Conservation (phyloP, 2,888 invertebrate species). For the Drosophila kuntzei region DNA sequence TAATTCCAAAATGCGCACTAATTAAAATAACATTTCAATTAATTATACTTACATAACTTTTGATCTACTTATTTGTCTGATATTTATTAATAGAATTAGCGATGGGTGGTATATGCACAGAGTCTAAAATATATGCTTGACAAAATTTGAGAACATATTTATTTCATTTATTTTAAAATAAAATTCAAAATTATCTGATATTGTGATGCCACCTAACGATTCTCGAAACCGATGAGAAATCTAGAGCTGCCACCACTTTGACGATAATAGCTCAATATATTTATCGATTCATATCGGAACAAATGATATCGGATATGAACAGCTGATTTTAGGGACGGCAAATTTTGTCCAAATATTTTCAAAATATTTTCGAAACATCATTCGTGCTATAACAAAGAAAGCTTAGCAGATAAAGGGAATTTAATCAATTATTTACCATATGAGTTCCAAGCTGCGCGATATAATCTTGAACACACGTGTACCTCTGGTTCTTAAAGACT, state of each 20-base stretch:
- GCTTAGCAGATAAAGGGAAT: background rate
- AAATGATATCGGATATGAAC: background rate
- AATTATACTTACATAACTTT: conserved; percentile 66
- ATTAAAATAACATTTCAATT: conserved; percentile 75
- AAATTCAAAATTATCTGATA: conserved; percentile 13
- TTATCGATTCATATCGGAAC: conserved; percentile 16
- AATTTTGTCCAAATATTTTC: background rate
- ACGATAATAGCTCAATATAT: background rate
- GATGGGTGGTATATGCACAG: background rate
- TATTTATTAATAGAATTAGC: conserved; percentile 6
- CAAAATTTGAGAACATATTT: background rate
- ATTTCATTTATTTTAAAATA: background rate
- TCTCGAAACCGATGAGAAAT: background rate
- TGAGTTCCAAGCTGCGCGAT: conserved; percentile 64
- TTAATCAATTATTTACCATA: conserved; percentile 4
- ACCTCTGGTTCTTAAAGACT: conserved; percentile 81
- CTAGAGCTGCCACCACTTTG: conserved; percentile 18
- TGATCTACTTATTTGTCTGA: conserved; percentile 11
- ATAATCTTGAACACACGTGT: conserved; percentile 82
- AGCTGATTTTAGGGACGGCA: conserved; percentile 25
- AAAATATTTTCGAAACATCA: background rate
- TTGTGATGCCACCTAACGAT: conserved; percentile 18
- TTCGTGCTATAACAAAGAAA: background rate
- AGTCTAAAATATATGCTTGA: background rate
- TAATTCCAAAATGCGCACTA: conserved; percentile 74